Evolutionary conservation across 1,140 invertebrate genomes (phyloP).

Genomic region (Camponotus pennsylvanicus): DNA sequence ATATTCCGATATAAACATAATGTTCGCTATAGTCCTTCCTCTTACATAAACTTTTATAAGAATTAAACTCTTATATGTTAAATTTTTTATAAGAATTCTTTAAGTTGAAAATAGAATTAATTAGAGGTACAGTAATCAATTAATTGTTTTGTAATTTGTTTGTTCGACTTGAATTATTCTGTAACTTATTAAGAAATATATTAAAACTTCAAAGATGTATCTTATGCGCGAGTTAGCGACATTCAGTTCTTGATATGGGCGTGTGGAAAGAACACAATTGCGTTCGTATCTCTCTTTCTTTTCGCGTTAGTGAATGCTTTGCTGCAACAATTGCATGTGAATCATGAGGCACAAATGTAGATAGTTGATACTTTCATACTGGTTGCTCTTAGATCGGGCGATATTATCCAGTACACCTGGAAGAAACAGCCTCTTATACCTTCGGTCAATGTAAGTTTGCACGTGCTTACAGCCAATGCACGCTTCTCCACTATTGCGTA

Average conservation of each 20-base stretch:
- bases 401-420: conserved; percentile 74
- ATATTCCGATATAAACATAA: conserved; percentile 18
- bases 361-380: conserved; percentile 62
- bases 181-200: neutral
- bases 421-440: conserved; percentile 84
- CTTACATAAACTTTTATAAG: conserved; percentile 2
- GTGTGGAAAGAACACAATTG: conserved; percentile 47
- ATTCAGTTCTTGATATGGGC: conserved; percentile 43
- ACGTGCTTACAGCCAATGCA: conserved; percentile 72
- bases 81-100: conserved; percentile 8
- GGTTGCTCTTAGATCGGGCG: conserved; percentile 61
- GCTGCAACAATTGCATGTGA: conserved; percentile 68
- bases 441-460: conserved; percentile 75
- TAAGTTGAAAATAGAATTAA: neutral
- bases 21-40: neutral
- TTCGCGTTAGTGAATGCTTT: conserved; percentile 63
- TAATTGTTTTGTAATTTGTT: conserved; percentile 10
- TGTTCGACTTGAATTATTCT: neutral
- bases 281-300: conserved; percentile 22
- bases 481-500: conserved; percentile 57
- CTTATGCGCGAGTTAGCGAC: neutral
- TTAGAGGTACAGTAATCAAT: neutral
- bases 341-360: conserved; percentile 67
- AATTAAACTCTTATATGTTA: too few species aligned
- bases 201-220: neutral